Base-by-base conservation (phyloP, 2,888 invertebrate genomes). In the Laspeyria flexula region DNA sequence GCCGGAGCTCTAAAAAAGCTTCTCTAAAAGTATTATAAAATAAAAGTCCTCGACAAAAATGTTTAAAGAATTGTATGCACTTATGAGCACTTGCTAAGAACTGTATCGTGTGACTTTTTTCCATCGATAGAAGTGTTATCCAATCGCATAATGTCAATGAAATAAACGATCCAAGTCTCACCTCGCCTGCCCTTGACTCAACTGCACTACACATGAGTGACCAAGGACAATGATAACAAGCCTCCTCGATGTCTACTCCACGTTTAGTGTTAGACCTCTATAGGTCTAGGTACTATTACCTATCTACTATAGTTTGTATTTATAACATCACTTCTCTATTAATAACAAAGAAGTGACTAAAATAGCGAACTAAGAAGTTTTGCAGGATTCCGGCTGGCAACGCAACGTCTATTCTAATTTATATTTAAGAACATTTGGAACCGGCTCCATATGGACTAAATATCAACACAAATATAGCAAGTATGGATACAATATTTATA, bases 401-500 rank as follows among this genome's bases (percentile, higher is more conserved):
- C 44, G 6, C 10, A 44, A 30, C 44, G 29, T 21, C 13, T 30
- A 38, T 44, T 29, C 7, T 38, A 30, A 44, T 30, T 37, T 13
- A 10, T 11, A 39, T 39, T 44, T 18, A 15, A 33, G 37, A 44
- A 12, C 11, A 37, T 30, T 37, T 13, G 1, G 23, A 43, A 38
- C 44, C 38, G 29, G 44, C 18, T 29, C n/a, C n/a, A 1, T n/a
- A 38, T 33, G 13, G 11, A 27, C 15, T 18, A 29, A 44, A 38
- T 15, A 30, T 38, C 15, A 11, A 11, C n/a, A 29, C 31, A 31
- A 6, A 13, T 7, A 13, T 12, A 13, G 13, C 11, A 30, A n/a
- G n/a, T n/a, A n/a, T n/a, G n/a, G n/a, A n/a, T n/a, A n/a, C n/a
- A n/a, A n/a, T n/a, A n/a, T n/a, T n/a, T n/a, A n/a, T n/a, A n/a